These are phyloP conservation scores for Lasioglossum malachurum DNA, from an alignment of 2,888 invertebrate species.

Conservation along the genomic window DNA sequence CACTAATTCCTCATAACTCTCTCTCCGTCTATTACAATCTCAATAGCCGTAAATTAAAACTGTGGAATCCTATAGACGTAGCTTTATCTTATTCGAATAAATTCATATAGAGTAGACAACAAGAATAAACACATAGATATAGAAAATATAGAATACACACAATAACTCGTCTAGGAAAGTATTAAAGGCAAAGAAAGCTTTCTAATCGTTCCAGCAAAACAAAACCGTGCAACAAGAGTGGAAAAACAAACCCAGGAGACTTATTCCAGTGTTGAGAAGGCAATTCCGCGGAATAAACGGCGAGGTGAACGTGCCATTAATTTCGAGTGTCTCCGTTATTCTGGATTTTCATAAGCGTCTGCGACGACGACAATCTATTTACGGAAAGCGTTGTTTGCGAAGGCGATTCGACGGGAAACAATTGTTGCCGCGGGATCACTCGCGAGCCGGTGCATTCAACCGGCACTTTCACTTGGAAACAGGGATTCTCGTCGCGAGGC, in stretches of 20 bases:
- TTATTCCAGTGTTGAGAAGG: background rate
- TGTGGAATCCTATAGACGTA: no score
- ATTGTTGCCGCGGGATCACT: background rate
- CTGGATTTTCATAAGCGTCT: background rate
- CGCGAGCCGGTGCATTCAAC: background rate
- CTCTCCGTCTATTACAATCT: no score
- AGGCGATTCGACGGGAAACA: background rate
- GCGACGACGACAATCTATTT: background rate
- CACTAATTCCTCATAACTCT: no score
- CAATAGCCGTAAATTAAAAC: no score
- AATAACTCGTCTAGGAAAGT: background rate
- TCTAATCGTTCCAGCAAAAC: background rate
- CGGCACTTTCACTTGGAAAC: constrained; percentile 30
- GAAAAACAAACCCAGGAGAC: background rate
- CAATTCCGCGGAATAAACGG: background rate
- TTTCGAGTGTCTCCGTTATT: background rate
- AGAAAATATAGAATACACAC: background rate
- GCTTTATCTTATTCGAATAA: no score
- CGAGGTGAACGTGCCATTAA: background rate
- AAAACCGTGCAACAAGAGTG: background rate
- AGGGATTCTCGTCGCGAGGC: background rate
- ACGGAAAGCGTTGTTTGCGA: background rate
- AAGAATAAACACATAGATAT: no score
- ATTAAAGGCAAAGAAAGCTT: background rate
- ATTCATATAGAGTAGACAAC: background rate